phyloP scores from a whole-genome alignment of 2,888 invertebrate genomes.

The Xestia rhomboidea region DNA sequence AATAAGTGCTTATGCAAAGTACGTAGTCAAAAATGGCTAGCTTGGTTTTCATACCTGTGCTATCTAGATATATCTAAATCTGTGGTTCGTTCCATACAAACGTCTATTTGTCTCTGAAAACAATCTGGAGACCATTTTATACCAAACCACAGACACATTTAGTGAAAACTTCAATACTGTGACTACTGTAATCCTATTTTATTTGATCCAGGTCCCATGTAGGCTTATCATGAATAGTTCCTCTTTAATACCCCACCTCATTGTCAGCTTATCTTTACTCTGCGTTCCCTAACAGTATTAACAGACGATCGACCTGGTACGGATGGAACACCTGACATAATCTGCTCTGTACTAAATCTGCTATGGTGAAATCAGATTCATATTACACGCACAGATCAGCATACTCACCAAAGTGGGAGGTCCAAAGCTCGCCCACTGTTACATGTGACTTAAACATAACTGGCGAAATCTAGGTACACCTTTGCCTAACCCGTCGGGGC shows the following conservation, averaged over 20 bases:
- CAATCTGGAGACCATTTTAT: not conserved
- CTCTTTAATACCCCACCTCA: not conserved
- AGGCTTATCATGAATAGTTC: conserved; percentile 44
- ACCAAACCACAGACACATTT: not conserved
- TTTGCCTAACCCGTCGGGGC: too few relatives aligned
- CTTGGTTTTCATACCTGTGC: too few relatives aligned
- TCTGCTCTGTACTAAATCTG: not conserved
- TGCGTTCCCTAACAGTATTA: not conserved
- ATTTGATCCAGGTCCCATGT: conserved; percentile 16
- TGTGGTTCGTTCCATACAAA: not conserved
- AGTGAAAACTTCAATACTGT: not conserved
- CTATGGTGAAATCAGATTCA: too few relatives aligned
- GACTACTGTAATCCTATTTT: conserved; percentile 13
- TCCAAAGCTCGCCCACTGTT: too few relatives aligned
- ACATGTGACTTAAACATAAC: too few relatives aligned
- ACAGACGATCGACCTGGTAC: not conserved
- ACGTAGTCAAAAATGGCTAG: too few relatives aligned
- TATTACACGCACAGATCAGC: too few relatives aligned
- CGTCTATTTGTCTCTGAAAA: not conserved
- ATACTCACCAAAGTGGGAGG: too few relatives aligned
- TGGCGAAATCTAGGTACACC: too few relatives aligned
- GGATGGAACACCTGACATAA: not conserved
- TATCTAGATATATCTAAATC: too few relatives aligned
- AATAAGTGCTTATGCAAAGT: too few relatives aligned
- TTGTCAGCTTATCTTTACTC: conserved; percentile 16